Percentiles rank a stretch among this genome's conserved stretches.
Conservation (phyloP, 1,140 invertebrate species). For the Zaprionus lachaisei region DNA sequence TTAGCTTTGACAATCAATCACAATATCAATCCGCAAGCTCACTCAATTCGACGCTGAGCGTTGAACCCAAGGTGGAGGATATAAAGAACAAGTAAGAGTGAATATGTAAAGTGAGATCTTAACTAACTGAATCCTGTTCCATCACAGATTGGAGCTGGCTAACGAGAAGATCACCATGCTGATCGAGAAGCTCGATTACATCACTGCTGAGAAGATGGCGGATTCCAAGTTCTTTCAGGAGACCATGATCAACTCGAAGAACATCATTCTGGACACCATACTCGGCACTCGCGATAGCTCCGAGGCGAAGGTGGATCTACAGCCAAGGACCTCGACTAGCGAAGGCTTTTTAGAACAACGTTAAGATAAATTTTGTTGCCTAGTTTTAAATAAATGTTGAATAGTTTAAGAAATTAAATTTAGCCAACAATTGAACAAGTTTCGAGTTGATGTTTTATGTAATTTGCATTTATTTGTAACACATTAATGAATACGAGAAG, state of each 20-base stretch:
- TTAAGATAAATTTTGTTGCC: slow-evolving; percentile 9
- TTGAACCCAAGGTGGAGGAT: slow-evolving; percentile 55
- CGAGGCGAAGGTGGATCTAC: background rate
- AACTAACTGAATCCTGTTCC: background rate
- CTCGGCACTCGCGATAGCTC: slow-evolving; percentile 24
- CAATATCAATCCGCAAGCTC: slow-evolving; percentile 43
- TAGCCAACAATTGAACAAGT: background rate
- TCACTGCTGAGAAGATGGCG: slow-evolving; percentile 65
- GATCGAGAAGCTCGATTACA: slow-evolving; percentile 63
- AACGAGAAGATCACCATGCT: slow-evolving; percentile 76
- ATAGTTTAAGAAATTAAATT: slow-evolving; percentile 8
- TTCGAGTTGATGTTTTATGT: slow-evolving; percentile 10
- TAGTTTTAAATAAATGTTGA: slow-evolving; percentile 12
- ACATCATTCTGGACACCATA: slow-evolving; percentile 72
- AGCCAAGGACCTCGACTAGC: slow-evolving; percentile 3
- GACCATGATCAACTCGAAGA: slow-evolving; percentile 67
- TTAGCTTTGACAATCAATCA: slow-evolving; percentile 73
- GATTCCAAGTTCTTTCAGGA: slow-evolving; percentile 77
- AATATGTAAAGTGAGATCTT: background rate
- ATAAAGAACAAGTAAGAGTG: slow-evolving; percentile 65
- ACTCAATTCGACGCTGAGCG: slow-evolving; percentile 21
- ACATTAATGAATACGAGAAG: slow-evolving; percentile 77
- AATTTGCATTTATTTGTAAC: slow-evolving; percentile 75
- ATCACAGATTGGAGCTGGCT: slow-evolving; percentile 69
- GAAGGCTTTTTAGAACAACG: slow-evolving; percentile 10